These are phyloP conservation scores for Microtus agrestis DNA, from an alignment of 2,797 vertebrate genomes.

Conservation along the genomic window DNA sequence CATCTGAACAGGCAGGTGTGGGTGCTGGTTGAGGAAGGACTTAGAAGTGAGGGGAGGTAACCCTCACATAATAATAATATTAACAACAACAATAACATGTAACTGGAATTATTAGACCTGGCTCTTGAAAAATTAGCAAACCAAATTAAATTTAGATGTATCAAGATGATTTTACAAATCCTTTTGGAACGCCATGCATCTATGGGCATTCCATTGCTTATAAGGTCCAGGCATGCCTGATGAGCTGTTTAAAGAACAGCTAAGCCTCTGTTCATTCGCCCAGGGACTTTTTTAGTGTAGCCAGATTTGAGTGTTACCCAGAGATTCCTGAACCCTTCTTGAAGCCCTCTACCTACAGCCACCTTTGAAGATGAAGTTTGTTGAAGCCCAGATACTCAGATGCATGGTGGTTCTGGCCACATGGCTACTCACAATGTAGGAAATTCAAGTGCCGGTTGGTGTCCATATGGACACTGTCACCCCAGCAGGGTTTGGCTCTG, in stretches of 20 bases:
- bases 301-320: background rate
- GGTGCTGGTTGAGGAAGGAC: background rate
- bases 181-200: conserved; percentile 26
- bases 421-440: background rate
- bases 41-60: background rate
- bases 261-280: conserved; percentile 54
- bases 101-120: conserved; percentile 26
- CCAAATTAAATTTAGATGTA: conserved; percentile 66
- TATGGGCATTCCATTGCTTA: background rate
- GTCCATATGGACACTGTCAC: background rate
- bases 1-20: background rate
- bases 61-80: too few relatives aligned
- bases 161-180: conserved; percentile 54
- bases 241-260: conserved; percentile 59
- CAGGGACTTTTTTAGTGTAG: conserved; percentile 35
- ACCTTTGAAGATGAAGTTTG: conserved; percentile 49
- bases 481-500: background rate
- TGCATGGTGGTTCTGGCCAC: background rate
- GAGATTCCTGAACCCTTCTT: conserved; percentile 13
- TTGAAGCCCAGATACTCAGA: conserved; percentile 37
- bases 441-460: background rate
- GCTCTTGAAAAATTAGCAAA: conserved; percentile 63
- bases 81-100: background rate
- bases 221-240: conserved; percentile 16
- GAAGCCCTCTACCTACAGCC: conserved; percentile 6